Conservation (phyloP, 2,888 invertebrate genomes). For the Scaptomyza parva region DNA sequence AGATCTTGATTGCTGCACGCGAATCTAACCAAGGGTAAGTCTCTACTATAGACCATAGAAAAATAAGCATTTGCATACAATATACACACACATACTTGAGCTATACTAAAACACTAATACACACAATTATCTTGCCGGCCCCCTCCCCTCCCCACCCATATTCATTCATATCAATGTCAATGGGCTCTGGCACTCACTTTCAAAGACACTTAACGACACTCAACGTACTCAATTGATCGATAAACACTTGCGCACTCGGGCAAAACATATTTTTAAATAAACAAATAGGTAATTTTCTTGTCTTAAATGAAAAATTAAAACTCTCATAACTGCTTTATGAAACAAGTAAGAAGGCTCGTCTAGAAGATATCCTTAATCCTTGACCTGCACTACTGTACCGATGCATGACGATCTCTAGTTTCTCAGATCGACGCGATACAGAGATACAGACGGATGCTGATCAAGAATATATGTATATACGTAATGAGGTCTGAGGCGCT, state of each 20-base stretch:
- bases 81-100: not conserved
- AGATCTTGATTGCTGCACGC: slow-evolving; percentile 58
- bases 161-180: slow-evolving; percentile 50
- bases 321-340: slow-evolving; percentile 13
- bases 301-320: not conserved
- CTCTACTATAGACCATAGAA: not conserved
- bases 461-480: no score
- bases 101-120: slow-evolving; percentile 1
- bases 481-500: no score
- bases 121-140: slow-evolving; percentile 7
- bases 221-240: slow-evolving; percentile 36
- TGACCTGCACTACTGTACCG: no score
- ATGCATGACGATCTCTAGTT: no score
- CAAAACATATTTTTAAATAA: slow-evolving; percentile 48
- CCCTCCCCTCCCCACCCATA: no score
- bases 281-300: not conserved
- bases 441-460: no score
- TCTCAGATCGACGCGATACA: no score
- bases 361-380: no score
- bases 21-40: slow-evolving; percentile 56
- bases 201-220: slow-evolving; percentile 31
- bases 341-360: no score
- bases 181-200: slow-evolving; percentile 44
- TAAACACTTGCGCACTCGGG: slow-evolving; percentile 24
- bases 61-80: not conserved